Percentiles rank a stretch among this genome's conserved stretches.
phyloP scores from a whole-genome alignment of 2,888 invertebrate species.

The Synanthedon tipuliformis region DNA sequence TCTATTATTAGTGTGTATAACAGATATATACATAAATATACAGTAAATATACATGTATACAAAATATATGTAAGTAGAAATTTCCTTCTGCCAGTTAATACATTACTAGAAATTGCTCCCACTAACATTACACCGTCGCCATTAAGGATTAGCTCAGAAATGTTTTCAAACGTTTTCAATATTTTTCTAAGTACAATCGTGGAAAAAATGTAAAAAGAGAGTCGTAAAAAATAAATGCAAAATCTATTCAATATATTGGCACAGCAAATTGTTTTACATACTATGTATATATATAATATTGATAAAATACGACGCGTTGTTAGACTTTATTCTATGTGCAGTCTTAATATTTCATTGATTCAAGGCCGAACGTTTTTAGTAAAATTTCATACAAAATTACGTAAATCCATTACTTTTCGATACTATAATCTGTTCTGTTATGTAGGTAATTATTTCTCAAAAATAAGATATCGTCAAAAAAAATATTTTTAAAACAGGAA shows the following conservation, averaged over 20 bases:
- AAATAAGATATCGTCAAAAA: too few relatives aligned
- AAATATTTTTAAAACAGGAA: too few relatives aligned
- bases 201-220: slow-evolving; percentile 7
- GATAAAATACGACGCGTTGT: slow-evolving; percentile 5
- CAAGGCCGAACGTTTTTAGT: slow-evolving; percentile 21
- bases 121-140: not conserved
- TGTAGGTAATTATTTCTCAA: too few relatives aligned
- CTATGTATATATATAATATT: slow-evolving; percentile 1
- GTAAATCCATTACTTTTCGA: too few relatives aligned
- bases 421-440: too few relatives aligned
- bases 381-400: too few relatives aligned
- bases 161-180: not conserved
- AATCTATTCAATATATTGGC: slow-evolving; percentile 20
- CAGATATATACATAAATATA: too few relatives aligned
- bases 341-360: slow-evolving; percentile 8
- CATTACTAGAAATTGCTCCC: not conserved
- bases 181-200: slow-evolving; percentile 3
- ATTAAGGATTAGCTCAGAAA: too few relatives aligned
- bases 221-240: slow-evolving; percentile 23
- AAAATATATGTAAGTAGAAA: too few relatives aligned
- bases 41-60: too few relatives aligned
- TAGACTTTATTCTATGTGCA: not conserved
- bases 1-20: too few relatives aligned
- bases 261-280: slow-evolving; percentile 7
- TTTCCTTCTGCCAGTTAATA: too few relatives aligned